phyloP scores from a whole-genome alignment of 2,888 invertebrate genomes.

The Tenthredo amoena region DNA sequence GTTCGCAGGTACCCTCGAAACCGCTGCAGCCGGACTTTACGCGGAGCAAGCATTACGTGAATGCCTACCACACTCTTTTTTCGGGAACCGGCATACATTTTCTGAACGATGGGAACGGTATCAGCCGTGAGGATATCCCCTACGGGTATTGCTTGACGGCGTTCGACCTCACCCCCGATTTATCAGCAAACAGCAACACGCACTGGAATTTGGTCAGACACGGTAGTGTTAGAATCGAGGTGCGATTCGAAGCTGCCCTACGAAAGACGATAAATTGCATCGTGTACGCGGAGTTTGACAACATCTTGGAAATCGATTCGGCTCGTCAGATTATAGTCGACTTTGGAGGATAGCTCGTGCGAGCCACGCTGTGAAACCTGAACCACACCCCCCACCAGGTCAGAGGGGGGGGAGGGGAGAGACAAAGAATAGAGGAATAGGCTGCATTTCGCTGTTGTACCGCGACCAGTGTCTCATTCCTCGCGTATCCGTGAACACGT shows the following conservation, averaged over 20 bases:
- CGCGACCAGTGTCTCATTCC: neutral
- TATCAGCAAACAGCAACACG: constrained; percentile 58
- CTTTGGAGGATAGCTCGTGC: constrained; percentile 15
- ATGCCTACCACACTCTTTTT: constrained; percentile 63
- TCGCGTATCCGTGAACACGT: neutral
- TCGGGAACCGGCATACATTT: constrained; percentile 58
- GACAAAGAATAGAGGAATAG: no score
- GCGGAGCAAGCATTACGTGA: constrained; percentile 52
- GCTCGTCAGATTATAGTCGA: constrained; percentile 59
- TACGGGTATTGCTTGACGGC: constrained; percentile 61
- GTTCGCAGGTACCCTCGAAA: constrained; percentile 57
- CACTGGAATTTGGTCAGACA: constrained; percentile 60
- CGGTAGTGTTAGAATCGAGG: constrained; percentile 63
- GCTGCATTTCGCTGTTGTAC: no score
- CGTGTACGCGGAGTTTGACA: constrained; percentile 67
- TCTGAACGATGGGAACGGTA: constrained; percentile 57
- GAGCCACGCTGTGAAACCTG: neutral
- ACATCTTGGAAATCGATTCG: constrained; percentile 65
- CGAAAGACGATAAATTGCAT: constrained; percentile 61
- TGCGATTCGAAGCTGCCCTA: constrained; percentile 60
- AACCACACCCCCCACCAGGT: neutral
- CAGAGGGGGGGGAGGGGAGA: no score
- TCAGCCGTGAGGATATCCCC: constrained; percentile 49
- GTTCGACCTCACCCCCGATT: constrained; percentile 66
- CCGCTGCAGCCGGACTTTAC: constrained; percentile 56